These are phyloP conservation scores for Muscicapa adusta DNA, from an alignment of 2,113 vertebrate genomes.

Conservation along the genomic window DNA sequence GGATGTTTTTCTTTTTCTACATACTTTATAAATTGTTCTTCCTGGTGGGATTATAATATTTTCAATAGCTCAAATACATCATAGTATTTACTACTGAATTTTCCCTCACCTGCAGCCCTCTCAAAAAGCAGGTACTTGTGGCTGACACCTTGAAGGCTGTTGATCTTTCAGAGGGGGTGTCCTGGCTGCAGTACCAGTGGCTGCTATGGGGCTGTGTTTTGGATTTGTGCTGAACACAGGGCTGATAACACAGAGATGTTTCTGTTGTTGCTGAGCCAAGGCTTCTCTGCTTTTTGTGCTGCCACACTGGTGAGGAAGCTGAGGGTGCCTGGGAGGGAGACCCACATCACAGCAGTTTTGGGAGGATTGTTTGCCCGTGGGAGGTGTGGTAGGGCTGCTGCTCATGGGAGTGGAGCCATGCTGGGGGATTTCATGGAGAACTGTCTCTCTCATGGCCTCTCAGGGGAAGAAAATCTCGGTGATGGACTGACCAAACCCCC, in stretches of 20 bases:
- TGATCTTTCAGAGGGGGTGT: not conserved
- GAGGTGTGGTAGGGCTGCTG: not conserved
- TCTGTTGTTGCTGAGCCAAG: not conserved
- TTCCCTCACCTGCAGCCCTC: not conserved
- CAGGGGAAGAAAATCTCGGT: not conserved
- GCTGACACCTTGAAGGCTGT: not conserved
- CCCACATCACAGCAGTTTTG: too few species aligned
- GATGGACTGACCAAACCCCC: not conserved
- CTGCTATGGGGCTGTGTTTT: not conserved
- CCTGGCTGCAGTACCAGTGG: not conserved
- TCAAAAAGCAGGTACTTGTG: not conserved
- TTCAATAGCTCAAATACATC: not conserved
- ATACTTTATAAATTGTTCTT: not conserved
- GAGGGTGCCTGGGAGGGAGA: not conserved
- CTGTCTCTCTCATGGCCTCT: not conserved
- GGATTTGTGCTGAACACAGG: not conserved
- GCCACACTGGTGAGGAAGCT: not conserved
- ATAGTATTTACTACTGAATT: not conserved
- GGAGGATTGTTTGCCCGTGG: not conserved
- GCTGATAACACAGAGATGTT: not conserved
- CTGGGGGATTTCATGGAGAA: not conserved
- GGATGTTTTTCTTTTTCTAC: not conserved
- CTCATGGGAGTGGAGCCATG: not conserved
- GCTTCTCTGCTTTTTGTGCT: not conserved
- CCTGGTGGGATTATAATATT: not conserved